Conservation (phyloP, 2,888 invertebrate species). For the Callimorpha dominula region DNA sequence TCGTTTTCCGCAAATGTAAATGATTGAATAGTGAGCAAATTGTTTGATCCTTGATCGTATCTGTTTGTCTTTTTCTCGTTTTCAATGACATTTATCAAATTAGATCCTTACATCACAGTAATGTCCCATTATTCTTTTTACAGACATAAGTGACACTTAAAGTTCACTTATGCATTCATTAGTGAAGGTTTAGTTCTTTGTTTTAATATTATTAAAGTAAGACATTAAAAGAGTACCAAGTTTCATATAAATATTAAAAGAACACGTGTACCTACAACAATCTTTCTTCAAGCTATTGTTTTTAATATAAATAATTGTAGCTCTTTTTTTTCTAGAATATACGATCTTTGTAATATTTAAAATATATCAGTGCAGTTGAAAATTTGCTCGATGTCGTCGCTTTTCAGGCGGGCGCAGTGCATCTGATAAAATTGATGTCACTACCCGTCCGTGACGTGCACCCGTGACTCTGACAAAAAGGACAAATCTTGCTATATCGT, state of each 20-base stretch:
- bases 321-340: slow-evolving; percentile 5
- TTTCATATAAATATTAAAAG: not conserved
- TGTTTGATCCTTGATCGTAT: no score
- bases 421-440: slow-evolving; percentile 49
- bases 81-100: no score
- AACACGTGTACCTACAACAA: not conserved
- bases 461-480: slow-evolving; percentile 24
- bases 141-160: no score
- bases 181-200: no score
- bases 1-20: no score
- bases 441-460: slow-evolving; percentile 31
- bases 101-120: no score
- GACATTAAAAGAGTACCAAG: no score
- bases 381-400: slow-evolving; percentile 25
- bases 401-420: slow-evolving; percentile 27
- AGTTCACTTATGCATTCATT: no score
- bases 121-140: no score
- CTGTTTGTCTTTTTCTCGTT: no score
- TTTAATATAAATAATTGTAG: not conserved
- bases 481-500: slow-evolving; percentile 21
- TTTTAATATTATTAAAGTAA: no score
- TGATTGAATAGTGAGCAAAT: no score
- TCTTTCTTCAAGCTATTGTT: not conserved
- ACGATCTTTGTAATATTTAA: slow-evolving; percentile 20
- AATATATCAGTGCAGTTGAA: slow-evolving; percentile 36